Percentiles rank a stretch among this genome's conserved stretches.
Evolutionary conservation across 2,888 invertebrate genomes (phyloP).

Genomic region (Drosophila falleni): DNA sequence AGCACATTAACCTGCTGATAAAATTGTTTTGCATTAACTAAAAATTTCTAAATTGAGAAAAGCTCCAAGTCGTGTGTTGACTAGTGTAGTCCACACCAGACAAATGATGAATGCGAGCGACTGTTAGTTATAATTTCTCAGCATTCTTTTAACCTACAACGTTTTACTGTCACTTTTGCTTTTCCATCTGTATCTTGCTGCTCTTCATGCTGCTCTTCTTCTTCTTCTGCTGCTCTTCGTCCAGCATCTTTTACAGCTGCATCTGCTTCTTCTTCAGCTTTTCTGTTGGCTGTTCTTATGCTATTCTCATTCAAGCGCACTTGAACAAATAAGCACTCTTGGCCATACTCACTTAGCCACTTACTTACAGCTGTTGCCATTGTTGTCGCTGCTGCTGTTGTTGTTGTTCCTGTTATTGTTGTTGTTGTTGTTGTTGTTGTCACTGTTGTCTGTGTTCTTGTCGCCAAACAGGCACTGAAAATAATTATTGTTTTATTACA

Average conservation of each 20-base stretch:
- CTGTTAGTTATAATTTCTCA: constrained; percentile 41
- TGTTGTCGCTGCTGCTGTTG: constrained; percentile 51
- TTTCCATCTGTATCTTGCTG: neutral
- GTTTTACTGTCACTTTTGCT: constrained; percentile 49
- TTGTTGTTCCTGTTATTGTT: constrained; percentile 36
- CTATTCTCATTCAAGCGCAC: constrained; percentile 67
- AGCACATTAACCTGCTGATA: neutral
- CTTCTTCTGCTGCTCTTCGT: neutral
- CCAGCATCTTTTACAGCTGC: constrained; percentile 12
- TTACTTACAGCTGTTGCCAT: constrained; percentile 64
- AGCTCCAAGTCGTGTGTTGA: neutral
- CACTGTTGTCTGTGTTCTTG: constrained; percentile 4
- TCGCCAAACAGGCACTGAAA: constrained; percentile 1
- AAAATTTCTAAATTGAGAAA: neutral
- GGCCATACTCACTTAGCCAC: constrained; percentile 68
- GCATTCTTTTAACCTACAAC: constrained; percentile 49
- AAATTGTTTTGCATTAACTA: neutral
- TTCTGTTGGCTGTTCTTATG: constrained; percentile 19
- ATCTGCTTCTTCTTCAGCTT: constrained; percentile 8
- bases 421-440: constrained; percentile 29
- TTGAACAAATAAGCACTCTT: constrained; percentile 70
- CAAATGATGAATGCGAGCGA: constrained; percentile 18
- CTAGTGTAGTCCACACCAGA: constrained; percentile 9
- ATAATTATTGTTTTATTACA: constrained; percentile 14
- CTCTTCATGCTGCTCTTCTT: neutral